Percentiles rank a stretch among this genome's conserved stretches.
phyloP scores from a whole-genome alignment of 2,888 invertebrate species.

The Hoplodrina blanda region DNA sequence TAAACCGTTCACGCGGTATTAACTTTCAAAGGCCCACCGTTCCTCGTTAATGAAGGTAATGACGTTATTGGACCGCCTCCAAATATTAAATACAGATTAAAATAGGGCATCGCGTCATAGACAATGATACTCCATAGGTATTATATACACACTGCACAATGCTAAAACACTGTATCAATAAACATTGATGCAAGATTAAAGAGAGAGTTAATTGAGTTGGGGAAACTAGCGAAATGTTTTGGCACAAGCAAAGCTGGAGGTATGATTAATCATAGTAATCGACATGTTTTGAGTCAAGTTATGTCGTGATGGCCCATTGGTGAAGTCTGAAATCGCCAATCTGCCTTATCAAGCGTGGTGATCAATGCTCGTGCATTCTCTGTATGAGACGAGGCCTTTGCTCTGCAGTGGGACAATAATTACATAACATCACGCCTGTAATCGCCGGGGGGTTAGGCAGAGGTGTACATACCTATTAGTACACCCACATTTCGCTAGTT shows the following conservation, averaged over 20 bases:
- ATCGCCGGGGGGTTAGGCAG: too few relatives aligned
- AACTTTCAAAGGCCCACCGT: constrained; percentile 61
- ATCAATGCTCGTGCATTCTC: too few relatives aligned
- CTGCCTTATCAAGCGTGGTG: too few relatives aligned
- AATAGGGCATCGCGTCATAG: constrained; percentile 58
- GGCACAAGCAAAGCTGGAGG: neutral
- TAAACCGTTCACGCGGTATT: constrained; percentile 60
- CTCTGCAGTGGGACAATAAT: too few relatives aligned
- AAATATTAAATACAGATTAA: constrained; percentile 62
- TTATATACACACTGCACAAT: constrained; percentile 13
- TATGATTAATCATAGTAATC: constrained; percentile 1
- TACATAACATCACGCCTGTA: too few relatives aligned
- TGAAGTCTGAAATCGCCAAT: too few relatives aligned
- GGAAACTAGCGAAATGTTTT: constrained; percentile 17
- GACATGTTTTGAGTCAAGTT: neutral
- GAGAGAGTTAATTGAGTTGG: constrained; percentile 22
- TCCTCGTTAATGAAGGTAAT: constrained; percentile 55
- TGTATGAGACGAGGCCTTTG: too few relatives aligned
- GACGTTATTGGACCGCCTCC: constrained; percentile 68
- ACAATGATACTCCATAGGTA: constrained; percentile 51
- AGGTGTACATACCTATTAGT: too few relatives aligned
- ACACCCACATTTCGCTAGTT: too few relatives aligned
- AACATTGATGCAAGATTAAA: constrained; percentile 37
- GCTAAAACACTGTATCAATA: constrained; percentile 38
- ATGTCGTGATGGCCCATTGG: neutral